Percentiles rank a stretch among this genome's conserved stretches.
Evolutionary conservation across 2,888 invertebrate species (phyloP).

Genomic region (Brachypterus glaber): DNA sequence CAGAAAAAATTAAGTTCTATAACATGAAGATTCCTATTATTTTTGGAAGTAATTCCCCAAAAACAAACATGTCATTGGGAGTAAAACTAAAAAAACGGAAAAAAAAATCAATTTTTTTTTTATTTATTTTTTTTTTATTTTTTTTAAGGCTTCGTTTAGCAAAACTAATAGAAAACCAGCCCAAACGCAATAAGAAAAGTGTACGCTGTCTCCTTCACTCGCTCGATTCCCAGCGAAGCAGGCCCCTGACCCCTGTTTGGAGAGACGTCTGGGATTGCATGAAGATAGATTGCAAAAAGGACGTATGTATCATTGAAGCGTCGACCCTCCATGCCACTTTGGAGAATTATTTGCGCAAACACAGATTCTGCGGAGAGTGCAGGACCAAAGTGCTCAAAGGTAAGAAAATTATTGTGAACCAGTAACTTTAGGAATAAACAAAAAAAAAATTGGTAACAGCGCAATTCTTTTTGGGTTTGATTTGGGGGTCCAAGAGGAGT

Average conservation of each 20-base stretch:
- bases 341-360: conserved; percentile 84
- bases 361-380: conserved; percentile 89
- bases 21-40: too few species aligned
- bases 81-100: conserved; percentile 3
- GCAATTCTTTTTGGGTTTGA: too few species aligned
- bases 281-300: conserved; percentile 68
- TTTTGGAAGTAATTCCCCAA: too few species aligned
- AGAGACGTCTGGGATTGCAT: conserved; percentile 78
- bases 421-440: neutral
- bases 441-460: neutral
- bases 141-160: conserved; percentile 59
- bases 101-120: too few species aligned
- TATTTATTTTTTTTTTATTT: too few species aligned
- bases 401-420: conserved; percentile 19
- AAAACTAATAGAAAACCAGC: conserved; percentile 68
- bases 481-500: too few species aligned
- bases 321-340: conserved; percentile 75
- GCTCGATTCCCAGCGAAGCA: conserved; percentile 73
- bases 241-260: conserved; percentile 65
- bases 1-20: too few species aligned
- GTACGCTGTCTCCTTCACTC: conserved; percentile 84
- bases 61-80: too few species aligned
- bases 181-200: conserved; percentile 78
- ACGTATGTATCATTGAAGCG: conserved; percentile 80
- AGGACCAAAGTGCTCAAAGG: conserved; percentile 71